A percentile compares a stretch with the other conserved stretches of the same genome.
phyloP scores from a whole-genome alignment of 1,140 invertebrate genomes.

The Leucophenga varia region DNA sequence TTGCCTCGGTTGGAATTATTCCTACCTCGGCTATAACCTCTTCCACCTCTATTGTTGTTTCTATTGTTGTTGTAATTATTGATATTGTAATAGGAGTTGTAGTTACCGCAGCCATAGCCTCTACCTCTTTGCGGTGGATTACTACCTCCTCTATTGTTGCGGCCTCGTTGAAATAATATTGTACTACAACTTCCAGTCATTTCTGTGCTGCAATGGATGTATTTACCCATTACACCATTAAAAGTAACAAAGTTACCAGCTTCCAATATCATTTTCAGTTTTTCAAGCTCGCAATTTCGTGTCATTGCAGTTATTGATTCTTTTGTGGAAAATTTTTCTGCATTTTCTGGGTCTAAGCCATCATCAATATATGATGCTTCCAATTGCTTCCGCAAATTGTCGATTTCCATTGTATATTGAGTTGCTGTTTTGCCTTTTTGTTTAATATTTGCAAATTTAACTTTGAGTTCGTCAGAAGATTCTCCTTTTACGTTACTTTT shows the following conservation, averaged over 20 bases:
- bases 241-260: too few species aligned
- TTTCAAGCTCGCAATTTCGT: neutral
- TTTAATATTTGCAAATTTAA: too few species aligned
- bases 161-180: neutral
- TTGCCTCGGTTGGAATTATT: neutral
- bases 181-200: neutral
- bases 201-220: too few species aligned
- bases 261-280: neutral
- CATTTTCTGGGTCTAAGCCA: slow-evolving; percentile 2
- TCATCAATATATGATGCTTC: slow-evolving; percentile 6
- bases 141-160: slow-evolving; percentile 1
- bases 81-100: too few species aligned
- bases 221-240: too few species aligned
- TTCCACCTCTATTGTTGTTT: neutral
- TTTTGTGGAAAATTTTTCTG: slow-evolving; percentile 4
- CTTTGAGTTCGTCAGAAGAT: too few species aligned
- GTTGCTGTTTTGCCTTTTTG: too few species aligned
- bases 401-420: slow-evolving; percentile 3
- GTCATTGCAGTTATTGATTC: slow-evolving; percentile 3
- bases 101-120: slow-evolving; percentile 2
- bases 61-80: slow-evolving; percentile 4
- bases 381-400: slow-evolving; percentile 7
- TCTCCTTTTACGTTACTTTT: too few species aligned
- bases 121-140: slow-evolving; percentile 2
- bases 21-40: slow-evolving; percentile 1